Conservation (phyloP, 2,113 vertebrate genomes). For the Prochilodus magdalenae region DNA sequence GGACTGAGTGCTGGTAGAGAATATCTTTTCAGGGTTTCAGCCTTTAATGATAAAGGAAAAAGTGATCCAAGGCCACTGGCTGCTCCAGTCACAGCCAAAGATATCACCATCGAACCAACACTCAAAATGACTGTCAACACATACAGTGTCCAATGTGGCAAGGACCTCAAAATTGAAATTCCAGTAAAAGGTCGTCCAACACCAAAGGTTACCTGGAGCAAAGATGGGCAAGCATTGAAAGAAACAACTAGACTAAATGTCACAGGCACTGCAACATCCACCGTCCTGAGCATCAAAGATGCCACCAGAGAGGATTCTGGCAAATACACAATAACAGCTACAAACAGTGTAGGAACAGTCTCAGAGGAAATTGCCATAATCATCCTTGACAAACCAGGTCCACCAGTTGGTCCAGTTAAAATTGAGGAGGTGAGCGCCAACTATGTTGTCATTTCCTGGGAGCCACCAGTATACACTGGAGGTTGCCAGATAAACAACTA, state of each 20-base stretch:
- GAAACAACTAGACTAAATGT: slow-evolving; percentile 96
- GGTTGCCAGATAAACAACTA: slow-evolving; percentile 99
- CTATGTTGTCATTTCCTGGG: slow-evolving; percentile 91
- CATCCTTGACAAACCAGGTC: slow-evolving; percentile 93
- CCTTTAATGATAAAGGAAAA: slow-evolving; percentile 96
- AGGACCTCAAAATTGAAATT: slow-evolving; percentile 94
- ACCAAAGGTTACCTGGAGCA: slow-evolving; percentile 90
- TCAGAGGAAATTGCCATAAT: slow-evolving; percentile 88
- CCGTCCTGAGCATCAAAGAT: slow-evolving; percentile 90
- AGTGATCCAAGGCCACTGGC: slow-evolving; percentile 92
- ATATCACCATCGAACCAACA: slow-evolving; percentile 87
- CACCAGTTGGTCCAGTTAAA: slow-evolving; percentile 89
- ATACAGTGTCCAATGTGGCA: slow-evolving; percentile 89
- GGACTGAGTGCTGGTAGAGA: slow-evolving; percentile 91
- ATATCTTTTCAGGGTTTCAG: slow-evolving; percentile 89
- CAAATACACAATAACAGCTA: slow-evolving; percentile 90
- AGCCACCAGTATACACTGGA: slow-evolving; percentile 91
- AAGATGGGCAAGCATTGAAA: slow-evolving; percentile 89
- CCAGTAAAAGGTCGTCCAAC: slow-evolving; percentile 88
- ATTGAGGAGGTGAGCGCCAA: slow-evolving; percentile 95
- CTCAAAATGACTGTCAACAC: slow-evolving; percentile 89
- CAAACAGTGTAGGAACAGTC: slow-evolving; percentile 83
- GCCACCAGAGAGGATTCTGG: slow-evolving; percentile 92
- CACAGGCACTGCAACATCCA: slow-evolving; percentile 81
- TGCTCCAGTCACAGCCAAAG: slow-evolving; percentile 90